Conservation (phyloP, 2,797 vertebrate species). For the Neosilurus mollespiculum region DNA sequence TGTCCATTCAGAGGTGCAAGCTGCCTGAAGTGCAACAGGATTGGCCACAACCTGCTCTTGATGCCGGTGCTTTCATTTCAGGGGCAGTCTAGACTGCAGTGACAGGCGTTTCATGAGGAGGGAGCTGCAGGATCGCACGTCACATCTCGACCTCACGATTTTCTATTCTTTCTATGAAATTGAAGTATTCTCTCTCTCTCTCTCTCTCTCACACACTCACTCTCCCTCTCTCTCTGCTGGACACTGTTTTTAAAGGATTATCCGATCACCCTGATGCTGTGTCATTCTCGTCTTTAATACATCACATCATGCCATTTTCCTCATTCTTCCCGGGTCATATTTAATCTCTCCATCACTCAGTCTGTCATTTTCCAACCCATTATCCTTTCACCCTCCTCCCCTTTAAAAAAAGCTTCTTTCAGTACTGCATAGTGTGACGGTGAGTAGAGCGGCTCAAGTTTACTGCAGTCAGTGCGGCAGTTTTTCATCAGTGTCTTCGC, state of each 20-base stretch:
- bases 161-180: slow-evolving; percentile 38
- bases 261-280: slow-evolving; percentile 20
- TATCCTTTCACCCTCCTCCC: slow-evolving; percentile 36
- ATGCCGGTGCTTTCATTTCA: slow-evolving; percentile 69
- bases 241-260: slow-evolving; percentile 40
- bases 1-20: slow-evolving; percentile 57
- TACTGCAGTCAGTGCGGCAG: slow-evolving; percentile 49
- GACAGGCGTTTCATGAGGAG: slow-evolving; percentile 58
- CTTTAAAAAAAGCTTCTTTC: slow-evolving; percentile 55
- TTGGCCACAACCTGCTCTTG: slow-evolving; percentile 62
- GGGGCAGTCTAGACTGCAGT: slow-evolving; percentile 74
- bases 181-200: background rate
- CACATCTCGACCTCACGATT: slow-evolving; percentile 67
- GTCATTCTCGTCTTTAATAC: slow-evolving; percentile 48
- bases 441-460: slow-evolving; percentile 64
- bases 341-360: slow-evolving; percentile 32
- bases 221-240: slow-evolving; percentile 36
- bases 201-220: background rate
- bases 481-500: slow-evolving; percentile 10
- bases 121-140: slow-evolving; percentile 49
- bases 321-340: slow-evolving; percentile 34
- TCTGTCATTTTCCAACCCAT: slow-evolving; percentile 34
- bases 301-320: slow-evolving; percentile 23
- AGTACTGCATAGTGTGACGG: slow-evolving; percentile 64
- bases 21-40: slow-evolving; percentile 52